Conservation (phyloP, 2,113 vertebrate species). For the Acrocephalus kingi region DNA sequence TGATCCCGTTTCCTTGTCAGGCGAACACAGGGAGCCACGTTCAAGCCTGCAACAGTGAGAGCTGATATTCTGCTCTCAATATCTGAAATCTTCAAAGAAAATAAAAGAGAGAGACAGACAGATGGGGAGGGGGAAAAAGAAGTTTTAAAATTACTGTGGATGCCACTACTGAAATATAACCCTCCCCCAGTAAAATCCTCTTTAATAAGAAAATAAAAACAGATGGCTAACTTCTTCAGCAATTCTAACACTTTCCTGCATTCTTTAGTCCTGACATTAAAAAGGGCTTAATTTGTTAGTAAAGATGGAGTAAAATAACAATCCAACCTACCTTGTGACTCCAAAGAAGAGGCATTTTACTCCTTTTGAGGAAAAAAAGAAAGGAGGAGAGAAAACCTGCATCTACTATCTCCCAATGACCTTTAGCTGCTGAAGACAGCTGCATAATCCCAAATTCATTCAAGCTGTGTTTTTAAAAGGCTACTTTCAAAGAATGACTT, state of each 20-base stretch:
- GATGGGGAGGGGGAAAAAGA: constrained; percentile 45
- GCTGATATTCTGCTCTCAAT: constrained; percentile 97
- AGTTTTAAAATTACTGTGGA: constrained; percentile 60
- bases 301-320: constrained; percentile 8
- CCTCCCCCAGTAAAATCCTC: constrained; percentile 25
- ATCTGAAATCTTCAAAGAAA: constrained; percentile 87
- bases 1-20: constrained; percentile 79
- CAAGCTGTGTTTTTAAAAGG: not conserved
- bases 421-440: not conserved
- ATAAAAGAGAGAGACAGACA: constrained; percentile 59
- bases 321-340: constrained; percentile 8
- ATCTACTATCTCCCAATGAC: not conserved
- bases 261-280: constrained; percentile 19
- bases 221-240: constrained; percentile 16
- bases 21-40: constrained; percentile 86
- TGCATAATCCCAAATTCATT: not conserved
- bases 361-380: constrained; percentile 11
- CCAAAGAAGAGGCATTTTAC: not conserved
- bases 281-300: not conserved
- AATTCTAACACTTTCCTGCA: constrained; percentile 1
- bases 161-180: constrained; percentile 18
- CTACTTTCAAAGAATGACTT: not conserved
- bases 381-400: not conserved
- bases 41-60: constrained; percentile 91
- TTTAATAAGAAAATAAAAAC: not conserved